phyloP scores from a whole-genome alignment of 2,113 vertebrate genomes.

The Xenopus laevis region DNA sequence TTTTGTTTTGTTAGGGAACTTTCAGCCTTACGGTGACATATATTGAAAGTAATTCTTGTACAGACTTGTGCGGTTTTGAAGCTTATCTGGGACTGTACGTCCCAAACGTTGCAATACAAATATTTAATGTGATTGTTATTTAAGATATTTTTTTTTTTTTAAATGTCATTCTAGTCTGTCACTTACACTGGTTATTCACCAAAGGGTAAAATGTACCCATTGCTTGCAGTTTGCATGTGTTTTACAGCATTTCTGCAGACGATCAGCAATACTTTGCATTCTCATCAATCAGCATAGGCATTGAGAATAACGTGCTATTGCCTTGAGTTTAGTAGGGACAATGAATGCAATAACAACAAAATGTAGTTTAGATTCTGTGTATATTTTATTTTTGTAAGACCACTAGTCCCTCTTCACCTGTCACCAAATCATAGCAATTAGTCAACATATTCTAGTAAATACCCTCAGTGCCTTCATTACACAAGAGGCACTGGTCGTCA shows the following conservation, averaged over 20 bases:
- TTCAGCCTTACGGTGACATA: neutral
- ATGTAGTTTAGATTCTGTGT: neutral
- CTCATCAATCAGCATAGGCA: conserved; percentile 8
- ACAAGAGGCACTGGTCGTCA: neutral
- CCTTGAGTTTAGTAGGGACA: conserved; percentile 6
- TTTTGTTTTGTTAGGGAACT: neutral
- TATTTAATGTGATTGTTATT: conserved; percentile 31
- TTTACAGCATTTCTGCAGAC: conserved; percentile 15
- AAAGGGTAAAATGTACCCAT: neutral
- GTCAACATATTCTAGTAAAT: neutral
- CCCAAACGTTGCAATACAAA: conserved; percentile 34
- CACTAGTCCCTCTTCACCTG: neutral
- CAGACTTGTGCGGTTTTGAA: neutral
- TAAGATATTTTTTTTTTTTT: conserved; percentile 10
- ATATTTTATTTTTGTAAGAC: neutral
- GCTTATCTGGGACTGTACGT: conserved; percentile 7
- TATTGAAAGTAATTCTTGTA: neutral
- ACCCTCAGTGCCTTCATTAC: neutral
- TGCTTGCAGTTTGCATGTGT: conserved; percentile 13
- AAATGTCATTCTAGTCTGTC: neutral
- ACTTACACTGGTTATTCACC: neutral
- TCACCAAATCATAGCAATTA: neutral
- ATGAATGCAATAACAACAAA: conserved; percentile 29
- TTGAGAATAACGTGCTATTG: conserved; percentile 7
- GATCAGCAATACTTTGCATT: conserved; percentile 33